Percentiles rank a stretch among this genome's conserved stretches.
Evolutionary conservation across 2,797 vertebrate genomes (phyloP).

Genomic region (Crax fasciolata): DNA sequence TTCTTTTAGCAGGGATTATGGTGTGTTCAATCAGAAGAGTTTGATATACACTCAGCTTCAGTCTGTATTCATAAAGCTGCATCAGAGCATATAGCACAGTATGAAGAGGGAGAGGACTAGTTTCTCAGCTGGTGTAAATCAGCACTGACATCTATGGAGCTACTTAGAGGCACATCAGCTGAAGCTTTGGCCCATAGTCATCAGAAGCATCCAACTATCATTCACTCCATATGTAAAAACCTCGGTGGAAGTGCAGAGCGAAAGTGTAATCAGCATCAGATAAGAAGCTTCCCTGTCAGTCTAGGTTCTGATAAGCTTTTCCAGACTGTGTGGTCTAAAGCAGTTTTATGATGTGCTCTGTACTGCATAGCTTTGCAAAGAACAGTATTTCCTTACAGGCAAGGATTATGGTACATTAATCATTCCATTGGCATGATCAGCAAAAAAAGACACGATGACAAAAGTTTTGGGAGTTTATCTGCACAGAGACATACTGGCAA

Average conservation of each 20-base stretch:
- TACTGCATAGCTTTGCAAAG: conserved; percentile 62
- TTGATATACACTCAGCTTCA: not conserved
- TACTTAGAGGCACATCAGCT: conserved; percentile 39
- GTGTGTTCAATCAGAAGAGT: conserved; percentile 36
- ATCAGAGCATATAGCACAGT: not conserved
- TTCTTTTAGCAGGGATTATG: conserved; percentile 38
- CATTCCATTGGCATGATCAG: conserved; percentile 45
- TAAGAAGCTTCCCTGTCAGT: not conserved
- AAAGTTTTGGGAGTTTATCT: conserved; percentile 63
- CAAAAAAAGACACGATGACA: conserved; percentile 33
- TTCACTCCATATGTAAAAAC: not conserved
- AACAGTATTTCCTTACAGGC: conserved; percentile 52
- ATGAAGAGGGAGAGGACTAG: conserved; percentile 16
- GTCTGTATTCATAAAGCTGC: conserved; percentile 47
- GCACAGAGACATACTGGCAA: conserved; percentile 49
- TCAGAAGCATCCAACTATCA: not conserved
- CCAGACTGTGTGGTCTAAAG: conserved; percentile 37
- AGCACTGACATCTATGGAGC: conserved; percentile 22
- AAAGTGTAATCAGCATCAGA: not conserved
- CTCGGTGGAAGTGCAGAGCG: conserved; percentile 2
- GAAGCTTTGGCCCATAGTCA: conserved; percentile 40
- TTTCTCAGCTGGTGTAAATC: conserved; percentile 67
- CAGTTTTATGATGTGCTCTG: conserved; percentile 53
- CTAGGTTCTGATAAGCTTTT: not conserved
- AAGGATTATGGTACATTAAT: conserved; percentile 34